Evolutionary conservation across 2,113 vertebrate species (phyloP).

Genomic region (Sclerurus mexicanus): DNA sequence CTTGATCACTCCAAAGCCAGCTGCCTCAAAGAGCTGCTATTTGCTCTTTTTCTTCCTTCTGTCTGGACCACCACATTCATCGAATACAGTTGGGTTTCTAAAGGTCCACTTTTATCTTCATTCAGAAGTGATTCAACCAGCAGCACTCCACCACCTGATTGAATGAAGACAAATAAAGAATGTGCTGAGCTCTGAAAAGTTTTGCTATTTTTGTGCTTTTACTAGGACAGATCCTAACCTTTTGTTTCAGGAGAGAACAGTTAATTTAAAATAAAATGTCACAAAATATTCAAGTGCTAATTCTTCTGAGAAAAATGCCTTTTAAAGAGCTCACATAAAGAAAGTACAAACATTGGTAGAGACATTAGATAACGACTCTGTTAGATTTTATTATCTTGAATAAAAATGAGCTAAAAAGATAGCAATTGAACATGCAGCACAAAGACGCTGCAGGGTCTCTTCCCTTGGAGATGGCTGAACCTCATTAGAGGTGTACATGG

Average conservation of each 20-base stretch:
- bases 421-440: not conserved
- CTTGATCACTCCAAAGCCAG: slow-evolving; percentile 75
- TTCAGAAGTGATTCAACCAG: slow-evolving; percentile 81
- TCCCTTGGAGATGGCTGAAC: not conserved
- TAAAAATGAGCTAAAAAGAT: not conserved
- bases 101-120: slow-evolving; percentile 79
- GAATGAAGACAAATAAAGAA: not conserved
- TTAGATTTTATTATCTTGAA: not conserved
- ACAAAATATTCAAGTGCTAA: not conserved
- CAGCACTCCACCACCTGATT: slow-evolving; percentile 79
- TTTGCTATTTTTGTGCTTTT: not conserved
- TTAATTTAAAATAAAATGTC: not conserved
- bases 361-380: not conserved
- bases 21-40: slow-evolving; percentile 72
- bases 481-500: fast-evolving
- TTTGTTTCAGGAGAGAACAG: not conserved
- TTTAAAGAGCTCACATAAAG: not conserved
- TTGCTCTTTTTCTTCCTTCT: slow-evolving; percentile 85
- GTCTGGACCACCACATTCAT: slow-evolving; percentile 91
- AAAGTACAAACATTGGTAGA: not conserved
- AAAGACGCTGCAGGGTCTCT: not conserved
- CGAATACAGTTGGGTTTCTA: slow-evolving; percentile 79
- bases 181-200: not conserved
- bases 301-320: not conserved
- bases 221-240: not conserved